Evolutionary conservation across 2,113 vertebrate genomes (phyloP), one percentile per base, ranked within the genome.

Genomic region (Polypterus bichir): DNA sequence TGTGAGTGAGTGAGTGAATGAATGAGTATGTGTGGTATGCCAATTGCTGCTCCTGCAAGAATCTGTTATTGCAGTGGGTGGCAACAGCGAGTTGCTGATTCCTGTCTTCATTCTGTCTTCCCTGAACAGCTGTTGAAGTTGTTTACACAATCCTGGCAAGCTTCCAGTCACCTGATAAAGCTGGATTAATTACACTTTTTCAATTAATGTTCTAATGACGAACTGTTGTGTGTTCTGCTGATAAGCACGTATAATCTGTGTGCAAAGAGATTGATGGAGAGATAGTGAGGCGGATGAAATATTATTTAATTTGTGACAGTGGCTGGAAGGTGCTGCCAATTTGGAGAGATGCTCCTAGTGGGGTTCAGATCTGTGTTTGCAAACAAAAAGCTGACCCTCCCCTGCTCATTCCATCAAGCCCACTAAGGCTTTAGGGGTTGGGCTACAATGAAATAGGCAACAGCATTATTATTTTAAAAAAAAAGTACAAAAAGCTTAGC

Each of bases 131-230:
- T 57, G 56, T 57, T 27, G 56, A 57, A 49, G 46, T 54, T 49
- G 60, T 58, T 63, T 72, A 70, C 66, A 79, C 61, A 68, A 64
- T 62, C 51, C 67, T 82, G 82, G 82, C 79, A 81, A 73, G 59
- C 68, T 79, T 86, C 82, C 83, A 82, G 80, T 77, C 71, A 72
- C 73, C 67, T 72, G 77, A 79, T 77, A 72, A 76, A 77, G 71
- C 75, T 76, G 77, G 81, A 86, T 88, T 86, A 85, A 86, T 88
- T 86, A 86, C 84, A 85, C 76, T 79, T 86, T 86, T 88, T 86
- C 83, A 86, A 86, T 88, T 85, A 88, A 85, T 82, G 82, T 74
- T 79, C 75, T 80, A 81, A 84, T 81, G 80, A 83, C 78, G 81
- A 78, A 77, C 80, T 77, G 77, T 82, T 80, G 82, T 83, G 84